phyloP scores from a whole-genome alignment of 2,113 vertebrate species.

The Clarias macrocephalus region DNA sequence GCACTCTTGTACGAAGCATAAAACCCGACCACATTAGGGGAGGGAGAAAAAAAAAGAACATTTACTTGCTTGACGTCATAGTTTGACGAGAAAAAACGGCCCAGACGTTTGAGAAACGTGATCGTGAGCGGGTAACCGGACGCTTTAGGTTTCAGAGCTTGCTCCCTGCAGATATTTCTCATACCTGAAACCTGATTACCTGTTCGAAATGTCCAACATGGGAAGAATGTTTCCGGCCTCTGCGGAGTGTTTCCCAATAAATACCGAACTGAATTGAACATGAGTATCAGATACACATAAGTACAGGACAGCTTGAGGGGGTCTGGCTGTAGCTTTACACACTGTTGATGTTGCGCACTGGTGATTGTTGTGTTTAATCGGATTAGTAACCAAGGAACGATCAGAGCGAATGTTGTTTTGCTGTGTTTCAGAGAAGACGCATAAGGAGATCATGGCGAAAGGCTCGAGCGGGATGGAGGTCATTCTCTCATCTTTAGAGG shows the following conservation, averaged over 20 bases:
- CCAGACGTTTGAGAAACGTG: neutral
- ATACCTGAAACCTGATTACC: constrained; percentile 1
- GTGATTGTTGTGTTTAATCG: neutral
- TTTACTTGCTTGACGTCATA: neutral
- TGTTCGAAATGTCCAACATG: constrained; percentile 7
- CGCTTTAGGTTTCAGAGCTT: constrained; percentile 4
- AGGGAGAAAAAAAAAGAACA: no score
- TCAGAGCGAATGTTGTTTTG: neutral
- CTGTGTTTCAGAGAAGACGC: constrained; percentile 87
- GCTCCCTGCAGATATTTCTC: neutral
- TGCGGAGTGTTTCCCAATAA: neutral
- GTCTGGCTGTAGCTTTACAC: neutral
- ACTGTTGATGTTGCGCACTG: neutral
- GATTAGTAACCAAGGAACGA: neutral
- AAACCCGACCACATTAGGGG: neutral
- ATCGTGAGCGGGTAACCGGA: neutral
- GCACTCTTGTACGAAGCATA: neutral
- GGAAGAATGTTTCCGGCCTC: neutral
- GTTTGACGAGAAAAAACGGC: neutral
- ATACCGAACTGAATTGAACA: no score
- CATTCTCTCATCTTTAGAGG: constrained; percentile 89
- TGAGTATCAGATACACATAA: neutral
- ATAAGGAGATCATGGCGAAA: constrained; percentile 92
- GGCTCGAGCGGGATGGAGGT: constrained; percentile 91
- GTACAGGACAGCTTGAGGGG: neutral